Conservation (phyloP, 53 echinoderm and acorn worm species). For the Echinometra lucunter region DNA sequence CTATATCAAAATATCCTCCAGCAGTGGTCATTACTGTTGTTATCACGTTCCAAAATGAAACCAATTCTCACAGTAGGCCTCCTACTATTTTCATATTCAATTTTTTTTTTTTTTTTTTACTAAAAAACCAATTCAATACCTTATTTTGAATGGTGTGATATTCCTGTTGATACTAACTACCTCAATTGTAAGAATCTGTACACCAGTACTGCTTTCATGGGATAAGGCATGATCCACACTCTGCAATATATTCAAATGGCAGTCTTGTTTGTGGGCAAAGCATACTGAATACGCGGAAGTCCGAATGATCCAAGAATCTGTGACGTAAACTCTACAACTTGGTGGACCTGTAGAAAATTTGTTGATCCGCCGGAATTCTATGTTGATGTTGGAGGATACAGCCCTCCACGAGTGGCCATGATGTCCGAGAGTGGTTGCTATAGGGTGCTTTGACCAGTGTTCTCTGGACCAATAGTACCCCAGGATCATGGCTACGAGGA, state of each 20-base stretch:
- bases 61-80: background rate
- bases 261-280: slow-evolving; percentile 89
- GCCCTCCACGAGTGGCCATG: slow-evolving; percentile 88
- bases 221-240: slow-evolving; percentile 89
- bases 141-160: slow-evolving; percentile 85
- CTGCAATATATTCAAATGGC: slow-evolving; percentile 85
- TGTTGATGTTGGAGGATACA: slow-evolving; percentile 80
- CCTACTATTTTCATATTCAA: background rate
- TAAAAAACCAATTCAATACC: slow-evolving; percentile 63
- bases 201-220: slow-evolving; percentile 84
- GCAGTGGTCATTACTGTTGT: no score
- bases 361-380: slow-evolving; percentile 92
- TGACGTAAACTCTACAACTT: slow-evolving; percentile 86
- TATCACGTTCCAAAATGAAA: background rate
- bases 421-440: slow-evolving; percentile 77
- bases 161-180: slow-evolving; percentile 84
- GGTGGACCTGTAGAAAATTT: slow-evolving; percentile 93
- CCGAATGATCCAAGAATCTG: slow-evolving; percentile 95
- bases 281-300: slow-evolving; percentile 81
- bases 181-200: slow-evolving; percentile 84
- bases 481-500: slow-evolving; percentile 27
- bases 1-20: no score
- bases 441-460: slow-evolving; percentile 86
- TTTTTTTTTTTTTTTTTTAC: background rate
- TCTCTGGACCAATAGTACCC: slow-evolving; percentile 77